Conservation (phyloP, 2,113 vertebrate genomes). For the Irena cyanogastra region DNA sequence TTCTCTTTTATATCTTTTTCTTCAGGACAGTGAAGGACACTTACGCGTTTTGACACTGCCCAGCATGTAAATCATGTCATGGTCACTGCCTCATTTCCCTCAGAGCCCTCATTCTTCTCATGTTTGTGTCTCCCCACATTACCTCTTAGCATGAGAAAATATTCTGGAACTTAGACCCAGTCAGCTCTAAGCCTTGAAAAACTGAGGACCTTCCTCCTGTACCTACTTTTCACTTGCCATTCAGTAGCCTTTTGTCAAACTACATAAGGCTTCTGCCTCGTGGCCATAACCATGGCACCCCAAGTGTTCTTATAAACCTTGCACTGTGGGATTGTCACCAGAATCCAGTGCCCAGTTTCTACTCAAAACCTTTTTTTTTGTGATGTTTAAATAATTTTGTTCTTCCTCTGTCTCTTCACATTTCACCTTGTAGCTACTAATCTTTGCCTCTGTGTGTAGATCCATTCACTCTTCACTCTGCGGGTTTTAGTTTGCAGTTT, state of each 20-base stretch:
- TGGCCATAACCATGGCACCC: not conserved
- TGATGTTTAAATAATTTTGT: not conserved
- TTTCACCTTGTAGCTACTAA: not conserved
- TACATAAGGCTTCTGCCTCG: fast-evolving
- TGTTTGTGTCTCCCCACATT: not conserved
- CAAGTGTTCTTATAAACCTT: not conserved
- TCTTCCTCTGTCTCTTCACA: not conserved
- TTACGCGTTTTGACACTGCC: fast-evolving
- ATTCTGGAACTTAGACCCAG: not conserved
- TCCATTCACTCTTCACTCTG: not conserved
- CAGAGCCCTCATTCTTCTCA: not conserved
- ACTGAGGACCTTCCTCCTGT: not conserved
- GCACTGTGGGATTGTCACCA: not conserved
- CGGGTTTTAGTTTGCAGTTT: not conserved
- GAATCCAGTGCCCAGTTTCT: not conserved
- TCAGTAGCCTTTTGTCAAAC: not conserved
- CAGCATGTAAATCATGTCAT: fast-evolving
- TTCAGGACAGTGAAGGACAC: not conserved
- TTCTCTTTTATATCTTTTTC: not conserved
- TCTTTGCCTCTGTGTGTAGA: fast-evolving
- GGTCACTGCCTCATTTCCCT: not conserved
- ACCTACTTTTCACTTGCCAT: not conserved
- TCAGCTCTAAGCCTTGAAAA: not conserved
- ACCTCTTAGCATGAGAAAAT: not conserved
- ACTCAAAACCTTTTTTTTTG: not conserved